Base-by-base conservation (phyloP, 2,888 invertebrate species). In the Brenthis daphne region DNA sequence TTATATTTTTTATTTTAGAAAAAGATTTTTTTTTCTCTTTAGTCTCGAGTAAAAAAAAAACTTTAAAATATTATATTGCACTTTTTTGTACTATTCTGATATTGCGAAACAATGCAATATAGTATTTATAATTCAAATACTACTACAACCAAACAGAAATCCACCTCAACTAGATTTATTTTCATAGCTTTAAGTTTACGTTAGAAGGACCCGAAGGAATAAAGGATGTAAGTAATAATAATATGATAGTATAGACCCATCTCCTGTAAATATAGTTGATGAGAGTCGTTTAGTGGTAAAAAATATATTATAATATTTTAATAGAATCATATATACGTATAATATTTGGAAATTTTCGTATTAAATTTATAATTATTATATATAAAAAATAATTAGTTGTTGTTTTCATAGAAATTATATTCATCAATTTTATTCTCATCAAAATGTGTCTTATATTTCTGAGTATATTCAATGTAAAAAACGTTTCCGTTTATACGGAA, bases 81-180 rank as follows among this genome's bases (percentile, higher is more conserved):
- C 70, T 64, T 64, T 65, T 64, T 47, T 63, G 43, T 65, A 60
- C 33, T 20, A 12, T 47, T 12, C n/a, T 47, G 6, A 3, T 47
- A 47, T 58, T 20, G 63, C 48, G 57, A 29, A 12, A 66, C 63
- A 53, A 64, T 67, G 51, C 68, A 74, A 76, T 75, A 63, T 67
- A 70, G 58, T 72, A 69, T 63, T 13, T 37, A 57, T 20, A 29
- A 68, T 77, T 76, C 65, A 81, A 84, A 85, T 88, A 90, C 90
- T 90, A 82, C 80, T 89, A 90, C 90, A 90, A 90, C 90, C 90
- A 74, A 84, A 81, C 77, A 78, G 74, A 82, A 89, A 88, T 82
- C 90, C 89, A 89, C 89, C 89, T 89, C 89, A 88, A 79, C 63
- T 85, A 75, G 73, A 47, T 67, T 57, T 53, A 63, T 60, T 50